Base-by-base conservation (phyloP, 1,140 invertebrate genomes). In the Megalonaias nervosa region DNA sequence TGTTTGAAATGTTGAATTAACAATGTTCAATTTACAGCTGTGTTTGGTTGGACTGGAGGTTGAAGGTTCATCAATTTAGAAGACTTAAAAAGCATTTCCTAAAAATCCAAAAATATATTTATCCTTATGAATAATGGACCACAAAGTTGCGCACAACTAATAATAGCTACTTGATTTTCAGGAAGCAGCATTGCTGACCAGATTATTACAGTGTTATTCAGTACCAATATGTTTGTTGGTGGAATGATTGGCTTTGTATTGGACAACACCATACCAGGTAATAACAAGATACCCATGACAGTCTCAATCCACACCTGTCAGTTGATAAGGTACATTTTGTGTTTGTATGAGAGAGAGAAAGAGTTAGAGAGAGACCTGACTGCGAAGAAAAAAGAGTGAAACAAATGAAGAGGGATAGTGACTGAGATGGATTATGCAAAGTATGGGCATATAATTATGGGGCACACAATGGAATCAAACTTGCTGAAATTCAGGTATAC, bases 241-340 rank as follows among this genome's bases (percentile, higher is more conserved):
- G 87, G 88, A 13, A 59, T 87, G 14, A 61, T 82, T n/a, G 88
- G 85, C 2, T 87, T 88, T 75, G 19, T 88, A 19, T 79, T 89
- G 1, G 88, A 89, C 69, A 88, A 87, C 67, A 88, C 87, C 1
- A 81, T 90, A 12, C 89, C 87, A 82, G 89, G 89, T 90, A 73
- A 74, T 5, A 87, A 13, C 86, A 85, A 79, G 86, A 86, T 88
- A 73, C 60, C 9, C 60, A 67, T 56, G 17, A 38, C 4, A 15
- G 19, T 15, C n/a, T 59, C 23, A 2, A 5, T 1, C 17, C 23
- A 15, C 31, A 56, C 6, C 26, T 59, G 61, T 60, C n/a, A 16
- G 23, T 21, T 38, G 16, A 21, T 13, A 38, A 19, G 21, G 4
- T 60, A 57, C 21, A 23, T 56, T 17, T 17, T 23, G 11, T 26